Conservation (phyloP, 2,113 vertebrate species). For the Promerops cafer region DNA sequence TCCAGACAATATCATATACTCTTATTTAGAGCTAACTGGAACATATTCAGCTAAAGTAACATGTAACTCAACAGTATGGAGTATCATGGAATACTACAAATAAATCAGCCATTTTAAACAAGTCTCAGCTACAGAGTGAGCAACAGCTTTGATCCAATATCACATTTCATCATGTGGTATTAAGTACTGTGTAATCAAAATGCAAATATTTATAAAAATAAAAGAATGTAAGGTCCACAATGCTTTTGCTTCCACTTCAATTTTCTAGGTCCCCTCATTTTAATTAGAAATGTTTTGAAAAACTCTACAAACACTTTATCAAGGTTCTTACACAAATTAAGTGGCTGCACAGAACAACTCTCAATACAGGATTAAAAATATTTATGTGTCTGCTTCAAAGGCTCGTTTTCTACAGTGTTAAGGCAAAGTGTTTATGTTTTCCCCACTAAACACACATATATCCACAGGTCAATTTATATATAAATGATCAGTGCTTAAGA, state of each 20-base stretch:
- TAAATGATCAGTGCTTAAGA: not conserved
- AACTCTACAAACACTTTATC: constrained; percentile 52
- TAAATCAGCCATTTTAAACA: constrained; percentile 5
- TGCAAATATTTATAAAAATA: constrained; percentile 68
- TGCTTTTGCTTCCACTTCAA: constrained; percentile 36
- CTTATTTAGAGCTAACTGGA: not conserved
- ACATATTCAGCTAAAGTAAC: not conserved
- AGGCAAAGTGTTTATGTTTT: not conserved
- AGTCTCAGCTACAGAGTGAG: not conserved
- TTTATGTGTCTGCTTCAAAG: not conserved
- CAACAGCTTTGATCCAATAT: constrained; percentile 51
- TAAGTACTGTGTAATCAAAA: constrained; percentile 55
- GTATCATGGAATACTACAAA: not conserved
- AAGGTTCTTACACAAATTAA: constrained; percentile 40
- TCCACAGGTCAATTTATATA: not conserved
- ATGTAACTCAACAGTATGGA: not conserved
- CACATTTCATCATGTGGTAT: constrained; percentile 55
- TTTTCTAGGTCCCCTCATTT: constrained; percentile 45
- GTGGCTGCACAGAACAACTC: not conserved
- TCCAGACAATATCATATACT: not conserved
- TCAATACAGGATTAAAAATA: constrained; percentile 1
- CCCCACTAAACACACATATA: not conserved
- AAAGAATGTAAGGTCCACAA: constrained; percentile 11
- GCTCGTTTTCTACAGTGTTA: not conserved
- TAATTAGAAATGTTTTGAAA: constrained; percentile 61